Evolutionary conservation across 2,888 invertebrate species (phyloP).

Genomic region (Cerceris rybyensis): DNA sequence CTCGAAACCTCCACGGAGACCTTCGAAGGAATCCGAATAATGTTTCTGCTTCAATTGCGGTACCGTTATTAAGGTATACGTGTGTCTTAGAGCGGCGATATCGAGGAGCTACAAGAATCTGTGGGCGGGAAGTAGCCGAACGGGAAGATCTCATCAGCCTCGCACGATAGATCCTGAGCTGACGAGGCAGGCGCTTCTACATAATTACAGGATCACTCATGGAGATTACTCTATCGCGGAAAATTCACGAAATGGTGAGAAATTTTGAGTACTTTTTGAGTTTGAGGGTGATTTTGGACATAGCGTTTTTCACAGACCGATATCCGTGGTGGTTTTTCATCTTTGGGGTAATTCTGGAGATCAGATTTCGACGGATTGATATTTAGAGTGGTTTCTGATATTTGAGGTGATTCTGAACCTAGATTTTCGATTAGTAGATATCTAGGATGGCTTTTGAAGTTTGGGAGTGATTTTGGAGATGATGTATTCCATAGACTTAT

Average conservation of each 20-base stretch:
- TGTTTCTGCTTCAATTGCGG: background rate
- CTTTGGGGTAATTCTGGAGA: no score
- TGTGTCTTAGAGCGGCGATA: conserved; percentile 87
- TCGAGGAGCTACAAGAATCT: conserved; percentile 87
- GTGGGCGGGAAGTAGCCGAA: conserved; percentile 87
- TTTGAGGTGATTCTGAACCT: no score
- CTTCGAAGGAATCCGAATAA: background rate
- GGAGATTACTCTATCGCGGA: conserved; percentile 82
- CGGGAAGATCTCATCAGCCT: conserved; percentile 86
- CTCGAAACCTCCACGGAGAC: background rate
- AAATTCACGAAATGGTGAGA: conserved; percentile 76
- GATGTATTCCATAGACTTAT: no score
- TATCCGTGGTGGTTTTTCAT: no score
- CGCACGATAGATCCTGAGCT: conserved; percentile 88
- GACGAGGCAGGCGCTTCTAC: conserved; percentile 88
- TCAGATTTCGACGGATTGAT: no score
- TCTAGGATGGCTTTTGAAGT: no score
- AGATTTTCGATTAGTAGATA: no score
- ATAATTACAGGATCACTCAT: conserved; percentile 84
- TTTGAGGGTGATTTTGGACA: background rate
- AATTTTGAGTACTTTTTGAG: background rate
- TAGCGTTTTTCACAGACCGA: no score
- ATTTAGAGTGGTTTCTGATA: no score
- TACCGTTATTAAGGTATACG: conserved; percentile 39
- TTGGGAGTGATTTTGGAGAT: no score